These are phyloP conservation scores for Simalia tracyae DNA, from an alignment of 2,797 vertebrate genomes.

Conservation along the genomic window DNA sequence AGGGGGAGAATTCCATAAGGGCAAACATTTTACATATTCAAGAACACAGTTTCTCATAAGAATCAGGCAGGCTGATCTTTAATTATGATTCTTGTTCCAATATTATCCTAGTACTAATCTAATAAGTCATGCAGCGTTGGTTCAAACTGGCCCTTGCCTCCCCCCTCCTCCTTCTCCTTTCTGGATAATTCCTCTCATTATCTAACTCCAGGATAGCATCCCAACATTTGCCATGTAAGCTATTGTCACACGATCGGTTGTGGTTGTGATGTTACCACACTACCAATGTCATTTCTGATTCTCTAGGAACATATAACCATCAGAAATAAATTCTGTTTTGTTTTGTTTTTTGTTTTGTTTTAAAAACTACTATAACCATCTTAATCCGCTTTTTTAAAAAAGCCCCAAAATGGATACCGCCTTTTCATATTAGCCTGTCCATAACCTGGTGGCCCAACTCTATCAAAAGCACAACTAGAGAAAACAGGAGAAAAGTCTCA, in stretches of 20 bases:
- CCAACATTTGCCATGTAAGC: background rate
- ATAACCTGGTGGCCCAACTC: background rate
- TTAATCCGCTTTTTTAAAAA: background rate
- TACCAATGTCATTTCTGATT: background rate
- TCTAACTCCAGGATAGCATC: background rate
- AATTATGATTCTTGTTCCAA: background rate
- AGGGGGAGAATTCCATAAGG: background rate
- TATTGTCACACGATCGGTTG: background rate
- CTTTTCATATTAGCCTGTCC: background rate
- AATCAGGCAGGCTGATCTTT: background rate
- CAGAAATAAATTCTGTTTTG: background rate
- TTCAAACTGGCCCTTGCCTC: background rate
- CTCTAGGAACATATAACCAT: background rate
- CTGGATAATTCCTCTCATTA: background rate
- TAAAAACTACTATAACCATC: background rate
- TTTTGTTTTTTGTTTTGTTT: too few species aligned
- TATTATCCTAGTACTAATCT: background rate
- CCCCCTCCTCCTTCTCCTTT: background rate
- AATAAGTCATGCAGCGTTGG: background rate
- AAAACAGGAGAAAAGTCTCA: background rate
- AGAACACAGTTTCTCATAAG: background rate
- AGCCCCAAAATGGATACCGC: background rate
- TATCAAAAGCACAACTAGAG: background rate
- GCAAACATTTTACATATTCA: background rate
- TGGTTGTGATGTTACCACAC: background rate